Conservation (phyloP, 2,113 vertebrate genomes). For the Capreolus pygargus region DNA sequence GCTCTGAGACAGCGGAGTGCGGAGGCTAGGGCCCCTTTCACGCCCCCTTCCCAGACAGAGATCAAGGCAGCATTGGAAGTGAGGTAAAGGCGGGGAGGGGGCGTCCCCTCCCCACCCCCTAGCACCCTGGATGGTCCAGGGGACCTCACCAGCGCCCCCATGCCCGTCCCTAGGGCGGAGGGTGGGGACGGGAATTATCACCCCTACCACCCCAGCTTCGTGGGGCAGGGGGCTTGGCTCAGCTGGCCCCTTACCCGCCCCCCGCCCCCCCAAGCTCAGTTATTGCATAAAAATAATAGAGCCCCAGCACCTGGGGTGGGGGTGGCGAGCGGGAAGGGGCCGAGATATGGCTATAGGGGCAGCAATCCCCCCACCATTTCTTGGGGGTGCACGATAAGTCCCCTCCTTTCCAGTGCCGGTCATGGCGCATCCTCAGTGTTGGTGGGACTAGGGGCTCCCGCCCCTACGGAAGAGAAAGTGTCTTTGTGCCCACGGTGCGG, state of each 20-base stretch:
- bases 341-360: slow-evolving; percentile 74
- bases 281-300: slow-evolving; percentile 78
- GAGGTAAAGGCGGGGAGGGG: slow-evolving; percentile 72
- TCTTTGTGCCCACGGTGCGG: slow-evolving; percentile 62
- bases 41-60: slow-evolving; percentile 63
- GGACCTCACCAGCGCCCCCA: slow-evolving; percentile 71
- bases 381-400: slow-evolving; percentile 55
- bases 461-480: slow-evolving; percentile 50
- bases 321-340: slow-evolving; percentile 56
- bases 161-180: slow-evolving; percentile 57
- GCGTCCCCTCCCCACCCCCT: slow-evolving; percentile 67
- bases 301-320: slow-evolving; percentile 71
- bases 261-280: slow-evolving; percentile 49
- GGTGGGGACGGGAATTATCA: slow-evolving; percentile 9
- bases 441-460: slow-evolving; percentile 7
- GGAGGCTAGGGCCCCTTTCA: slow-evolving; percentile 25
- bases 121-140: slow-evolving; percentile 76
- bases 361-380: slow-evolving; percentile 37
- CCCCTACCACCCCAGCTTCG: slow-evolving; percentile 51
- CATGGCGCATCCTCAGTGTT: background rate
- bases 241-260: slow-evolving; percentile 28
- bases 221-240: slow-evolving; percentile 62
- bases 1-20: slow-evolving; percentile 57
- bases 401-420: slow-evolving; percentile 62
- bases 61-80: slow-evolving; percentile 77